Evolutionary conservation across 2,888 invertebrate genomes (phyloP), one percentile per base, ranked within the genome.

Genomic region (Choristoneura rosaceana): DNA sequence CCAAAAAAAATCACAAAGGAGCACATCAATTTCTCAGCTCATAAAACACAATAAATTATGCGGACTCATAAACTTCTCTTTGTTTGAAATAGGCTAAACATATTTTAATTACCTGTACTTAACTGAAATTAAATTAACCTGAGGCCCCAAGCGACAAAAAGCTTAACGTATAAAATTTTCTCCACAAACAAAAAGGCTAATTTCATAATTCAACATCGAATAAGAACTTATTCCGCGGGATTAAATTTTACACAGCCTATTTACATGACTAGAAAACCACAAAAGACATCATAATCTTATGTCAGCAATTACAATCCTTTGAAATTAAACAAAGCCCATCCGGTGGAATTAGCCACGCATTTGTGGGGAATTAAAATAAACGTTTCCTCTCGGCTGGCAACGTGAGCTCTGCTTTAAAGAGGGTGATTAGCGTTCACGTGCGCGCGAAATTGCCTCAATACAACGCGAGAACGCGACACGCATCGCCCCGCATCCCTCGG

Each of bases 311-410:
- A 84, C 84, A 87, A 87, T 88, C 84, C 83, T 83, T 84, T 83
- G 82, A 84, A 88, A 86, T 88, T 87, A 88, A 89, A 89, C 90
- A 87, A 85, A 87, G 89, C 89, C 87, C 86, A 86, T 86, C 83
- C 84, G 78, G 77, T 82, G 84, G 87, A 90, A 91, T 92, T 89
- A 91, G 88, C 87, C 86, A 86, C 85, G 82, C 90, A 86, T 90
- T 92, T 91, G 90, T 84, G 87, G 87, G 79, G 86, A 88, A 90
- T 91, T 90, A 91, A 89, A 91, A 90, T 87, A 89, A 90, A 91
- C 88, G 87, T 85, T 89, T 85, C 81, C 85, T 83, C 83, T 78
- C 80, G 79, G 78, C 71, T 75, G 79, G 81, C 77, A 79, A 89
- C 90, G 92, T 90, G 91, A 87, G 89, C 82, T 82, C 84, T 83